Percentiles rank a stretch among this genome's conserved stretches.
Conservation (phyloP, 2,888 invertebrate species). For the Heliconius ethilla region DNA sequence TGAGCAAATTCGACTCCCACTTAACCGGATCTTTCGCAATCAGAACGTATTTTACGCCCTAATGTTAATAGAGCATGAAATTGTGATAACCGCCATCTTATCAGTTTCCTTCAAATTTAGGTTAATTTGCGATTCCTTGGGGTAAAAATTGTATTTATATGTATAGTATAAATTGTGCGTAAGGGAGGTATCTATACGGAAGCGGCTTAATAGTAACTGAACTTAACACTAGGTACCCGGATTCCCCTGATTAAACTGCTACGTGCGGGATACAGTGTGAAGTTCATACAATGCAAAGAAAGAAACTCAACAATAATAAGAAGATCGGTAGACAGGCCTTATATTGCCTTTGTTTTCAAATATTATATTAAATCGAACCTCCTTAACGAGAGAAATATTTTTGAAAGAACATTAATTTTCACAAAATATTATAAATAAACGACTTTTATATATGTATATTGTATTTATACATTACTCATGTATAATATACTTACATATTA, state of each 20-base stretch:
- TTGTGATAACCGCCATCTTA: conserved; percentile 57
- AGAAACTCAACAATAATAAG: not conserved
- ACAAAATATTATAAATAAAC: not conserved
- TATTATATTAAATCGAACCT: not conserved
- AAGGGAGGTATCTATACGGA: not conserved
- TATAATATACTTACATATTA: not conserved
- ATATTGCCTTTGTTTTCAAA: not conserved
- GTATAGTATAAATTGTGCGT: not conserved
- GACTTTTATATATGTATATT: not conserved
- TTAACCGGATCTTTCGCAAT: not conserved
- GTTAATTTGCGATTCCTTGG: conserved; percentile 11
- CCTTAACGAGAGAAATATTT: not conserved
- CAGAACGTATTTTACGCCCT: conserved; percentile 43
- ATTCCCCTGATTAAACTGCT: too few species aligned
- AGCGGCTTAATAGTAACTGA: too few species aligned
- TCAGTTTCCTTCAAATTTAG: conserved; percentile 52
- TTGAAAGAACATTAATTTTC: not conserved
- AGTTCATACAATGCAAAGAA: too few species aligned
- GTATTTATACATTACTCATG: not conserved
- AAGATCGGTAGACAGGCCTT: not conserved
- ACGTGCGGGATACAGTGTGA: too few species aligned
- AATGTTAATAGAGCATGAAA: conserved; percentile 71
- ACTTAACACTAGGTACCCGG: too few species aligned
- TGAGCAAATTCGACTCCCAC: not conserved
- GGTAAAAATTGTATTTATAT: not conserved